These are phyloP conservation scores for Muschampia plurimacula DNA, from an alignment of 2,888 invertebrate species.

Conservation along the genomic window DNA sequence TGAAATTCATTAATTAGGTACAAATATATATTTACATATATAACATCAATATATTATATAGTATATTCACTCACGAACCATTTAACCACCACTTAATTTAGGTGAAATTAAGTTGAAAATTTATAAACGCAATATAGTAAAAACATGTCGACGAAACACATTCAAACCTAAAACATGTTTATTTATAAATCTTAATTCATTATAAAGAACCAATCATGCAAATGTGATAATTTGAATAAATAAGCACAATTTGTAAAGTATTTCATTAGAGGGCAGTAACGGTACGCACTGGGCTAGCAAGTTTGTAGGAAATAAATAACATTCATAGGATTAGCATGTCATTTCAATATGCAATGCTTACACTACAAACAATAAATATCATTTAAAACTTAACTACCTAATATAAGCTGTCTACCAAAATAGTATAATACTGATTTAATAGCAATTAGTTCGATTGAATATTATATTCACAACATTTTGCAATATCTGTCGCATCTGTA, in stretches of 20 bases:
- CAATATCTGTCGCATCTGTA: too few species aligned
- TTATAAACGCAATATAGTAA: background rate
- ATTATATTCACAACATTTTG: background rate
- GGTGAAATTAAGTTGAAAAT: too few species aligned
- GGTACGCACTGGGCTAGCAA: slow-evolving; percentile 14
- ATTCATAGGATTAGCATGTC: slow-evolving; percentile 44
- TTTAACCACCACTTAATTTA: too few species aligned
- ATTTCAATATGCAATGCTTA: slow-evolving; percentile 45
- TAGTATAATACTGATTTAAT: background rate
- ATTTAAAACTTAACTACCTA: background rate
- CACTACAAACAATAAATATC: slow-evolving; percentile 34
- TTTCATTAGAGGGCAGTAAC: slow-evolving; percentile 25
- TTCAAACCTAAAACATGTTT: background rate
- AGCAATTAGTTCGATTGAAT: background rate
- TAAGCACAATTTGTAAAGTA: slow-evolving; percentile 16
- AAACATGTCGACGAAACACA: background rate
- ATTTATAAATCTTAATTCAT: slow-evolving; percentile 21
- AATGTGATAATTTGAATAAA: slow-evolving; percentile 26
- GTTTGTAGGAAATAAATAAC: slow-evolving; percentile 42
- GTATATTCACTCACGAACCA: too few species aligned
- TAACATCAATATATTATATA: too few species aligned
- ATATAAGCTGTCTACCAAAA: background rate
- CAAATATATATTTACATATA: too few species aligned
- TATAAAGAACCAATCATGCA: slow-evolving; percentile 30
- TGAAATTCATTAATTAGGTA: too few species aligned